These are phyloP conservation scores for Brevimyrus niger DNA, from an alignment of 2,113 vertebrate genomes.

Conservation along the genomic window DNA sequence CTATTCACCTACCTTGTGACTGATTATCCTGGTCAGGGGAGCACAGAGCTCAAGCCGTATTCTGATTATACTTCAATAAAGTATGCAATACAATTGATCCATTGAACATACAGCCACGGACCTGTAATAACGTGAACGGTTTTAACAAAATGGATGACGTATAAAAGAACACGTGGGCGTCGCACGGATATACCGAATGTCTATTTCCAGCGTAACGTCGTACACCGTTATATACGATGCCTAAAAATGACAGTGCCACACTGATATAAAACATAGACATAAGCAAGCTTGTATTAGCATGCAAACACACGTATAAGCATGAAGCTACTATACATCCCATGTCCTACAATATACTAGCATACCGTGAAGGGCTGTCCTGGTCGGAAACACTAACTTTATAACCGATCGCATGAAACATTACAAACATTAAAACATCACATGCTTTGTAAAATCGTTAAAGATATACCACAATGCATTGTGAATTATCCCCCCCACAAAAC, in stretches of 20 bases:
- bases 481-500: background rate
- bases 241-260: background rate
- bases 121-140: background rate
- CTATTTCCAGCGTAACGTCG: background rate
- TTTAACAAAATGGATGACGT: background rate
- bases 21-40: background rate
- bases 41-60: background rate
- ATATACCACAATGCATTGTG: background rate
- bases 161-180: background rate
- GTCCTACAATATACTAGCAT: background rate
- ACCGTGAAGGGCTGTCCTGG: background rate
- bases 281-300: background rate
- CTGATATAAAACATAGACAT: background rate
- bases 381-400: background rate
- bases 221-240: background rate
- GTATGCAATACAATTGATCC: background rate
- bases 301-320: background rate
- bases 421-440: background rate
- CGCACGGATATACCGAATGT: background rate
- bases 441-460: background rate
- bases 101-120: background rate
- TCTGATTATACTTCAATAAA: background rate
- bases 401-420: background rate
- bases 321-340: background rate
- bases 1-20: background rate